Percentiles rank a stretch among this genome's conserved stretches.
Conservation (phyloP, 2,113 vertebrate species). For the Barbus barbus region DNA sequence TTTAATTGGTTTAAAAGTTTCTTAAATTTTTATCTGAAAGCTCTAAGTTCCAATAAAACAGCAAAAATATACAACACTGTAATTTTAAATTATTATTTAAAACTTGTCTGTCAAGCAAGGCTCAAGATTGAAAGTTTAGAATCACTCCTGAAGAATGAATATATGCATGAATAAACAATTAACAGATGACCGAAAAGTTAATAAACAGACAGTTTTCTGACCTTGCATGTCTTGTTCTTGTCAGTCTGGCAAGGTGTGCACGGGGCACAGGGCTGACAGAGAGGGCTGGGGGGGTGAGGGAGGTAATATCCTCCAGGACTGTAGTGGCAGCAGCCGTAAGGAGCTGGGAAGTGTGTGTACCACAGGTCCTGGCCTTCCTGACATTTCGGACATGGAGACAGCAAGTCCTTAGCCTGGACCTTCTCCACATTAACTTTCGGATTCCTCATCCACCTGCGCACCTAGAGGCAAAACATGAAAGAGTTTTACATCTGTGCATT, state of each 20-base stretch:
- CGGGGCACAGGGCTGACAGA: constrained; percentile 63
- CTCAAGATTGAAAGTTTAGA: not conserved
- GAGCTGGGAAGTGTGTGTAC: constrained; percentile 77
- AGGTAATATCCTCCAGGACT: constrained; percentile 70
- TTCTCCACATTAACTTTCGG: constrained; percentile 88
- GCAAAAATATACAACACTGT: not conserved
- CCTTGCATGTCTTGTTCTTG: constrained; percentile 82
- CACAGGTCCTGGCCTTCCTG: constrained; percentile 81
- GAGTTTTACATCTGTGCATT: not conserved
- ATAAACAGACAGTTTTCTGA: constrained; percentile 65
- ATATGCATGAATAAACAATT: constrained; percentile 7
- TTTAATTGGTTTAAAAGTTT: not conserved
- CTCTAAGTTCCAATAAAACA: not conserved
- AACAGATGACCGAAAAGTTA: not conserved
- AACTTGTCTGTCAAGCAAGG: not conserved
- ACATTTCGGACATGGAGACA: constrained; percentile 80
- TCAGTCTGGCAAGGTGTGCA: constrained; percentile 75
- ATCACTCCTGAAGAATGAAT: not conserved
- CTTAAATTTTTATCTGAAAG: not conserved
- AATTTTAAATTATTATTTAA: not conserved
- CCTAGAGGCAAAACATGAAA: constrained; percentile 69
- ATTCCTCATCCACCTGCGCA: constrained; percentile 93
- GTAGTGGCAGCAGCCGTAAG: constrained; percentile 79
- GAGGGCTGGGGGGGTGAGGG: constrained; percentile 71
- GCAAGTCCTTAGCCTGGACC: constrained; percentile 78